Evolutionary conservation across 2,888 invertebrate genomes (phyloP), one percentile per base, ranked within the genome.

Genomic region (Heliconius aoede): DNA sequence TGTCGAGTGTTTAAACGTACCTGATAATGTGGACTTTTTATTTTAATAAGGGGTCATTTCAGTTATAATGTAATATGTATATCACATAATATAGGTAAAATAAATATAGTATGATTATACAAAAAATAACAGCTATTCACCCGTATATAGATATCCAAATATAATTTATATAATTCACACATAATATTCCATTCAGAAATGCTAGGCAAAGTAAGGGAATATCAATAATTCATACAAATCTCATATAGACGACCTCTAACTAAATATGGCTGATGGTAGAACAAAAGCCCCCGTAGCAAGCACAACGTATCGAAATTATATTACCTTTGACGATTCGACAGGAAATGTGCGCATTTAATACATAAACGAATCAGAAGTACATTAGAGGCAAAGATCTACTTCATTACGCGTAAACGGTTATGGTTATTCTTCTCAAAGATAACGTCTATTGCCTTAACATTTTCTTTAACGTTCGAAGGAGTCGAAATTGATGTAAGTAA

Each of bases 391-490:
- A 60, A 61, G 60, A 72, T 72, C 72, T 72, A 58, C 60, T 72
- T 72, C 72, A 61, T 60, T 72, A 72, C 40, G 58, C 40, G 72
- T 72, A 72, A 72, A 72, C 60, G 72, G 28, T 72, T 72, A 72
- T 72, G 60, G 72, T 61, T 58, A 72, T 72, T 72, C 9, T 36
- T 72, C 30, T 72, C 60, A 60, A 61, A 60, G 72, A 72, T 72
- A 61, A 60, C 72, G 36, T 72, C 18, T 26, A 61, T 72, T 60
- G 72, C 72, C 72, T 72, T 60, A 60, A 72, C 40, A n/a, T 72
- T 72, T 40, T 18, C 72, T 61, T 72, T 26, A 36, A 72, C 7
- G 3, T 24, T 40, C 60, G n/a, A 24, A 28, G 36, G 18, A 36
- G 26, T 30, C 13, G 9, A 28, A 55, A 55, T 51, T n/a, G 55